phyloP scores from a whole-genome alignment of 2,888 invertebrate genomes.

The Acheta domesticus region DNA sequence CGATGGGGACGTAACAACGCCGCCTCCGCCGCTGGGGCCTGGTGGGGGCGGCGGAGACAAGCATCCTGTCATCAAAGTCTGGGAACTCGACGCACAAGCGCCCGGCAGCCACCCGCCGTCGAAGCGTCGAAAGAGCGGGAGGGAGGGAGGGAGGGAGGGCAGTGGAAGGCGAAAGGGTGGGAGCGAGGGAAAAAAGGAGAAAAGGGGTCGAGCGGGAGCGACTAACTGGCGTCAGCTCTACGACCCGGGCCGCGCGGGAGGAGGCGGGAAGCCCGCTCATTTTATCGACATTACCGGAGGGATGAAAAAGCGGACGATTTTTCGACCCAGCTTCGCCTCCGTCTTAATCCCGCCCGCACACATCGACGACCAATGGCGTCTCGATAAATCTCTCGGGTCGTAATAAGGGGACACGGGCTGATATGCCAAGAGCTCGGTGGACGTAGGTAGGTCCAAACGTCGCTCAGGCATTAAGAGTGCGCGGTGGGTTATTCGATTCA shows the following conservation, averaged over 20 bases:
- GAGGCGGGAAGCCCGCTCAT: not conserved
- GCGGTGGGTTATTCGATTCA: too few relatives aligned
- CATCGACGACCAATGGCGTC: constrained; percentile 9
- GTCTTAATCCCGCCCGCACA: constrained; percentile 18
- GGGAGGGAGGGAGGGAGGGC: too few relatives aligned
- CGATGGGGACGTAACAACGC: too few relatives aligned
- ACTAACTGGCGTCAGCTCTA: not conserved
- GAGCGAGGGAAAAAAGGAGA: not conserved
- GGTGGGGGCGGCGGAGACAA: too few relatives aligned
- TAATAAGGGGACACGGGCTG: not conserved
- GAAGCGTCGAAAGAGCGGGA: too few relatives aligned
- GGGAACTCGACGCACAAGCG: too few relatives aligned
- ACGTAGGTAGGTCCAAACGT: too few relatives aligned
- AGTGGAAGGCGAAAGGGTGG: not conserved
- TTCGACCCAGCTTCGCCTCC: not conserved
- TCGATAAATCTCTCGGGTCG: not conserved
- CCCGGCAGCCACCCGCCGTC: too few relatives aligned
- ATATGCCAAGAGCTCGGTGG: too few relatives aligned
- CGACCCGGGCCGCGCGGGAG: not conserved
- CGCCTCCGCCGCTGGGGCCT: too few relatives aligned
- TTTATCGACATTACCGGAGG: not conserved
- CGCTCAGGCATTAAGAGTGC: too few relatives aligned
- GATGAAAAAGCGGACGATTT: constrained; percentile 18
- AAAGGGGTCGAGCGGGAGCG: not conserved
- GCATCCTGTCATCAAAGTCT: too few relatives aligned